Percentiles rank a stretch among this genome's conserved stretches.
phyloP scores from a whole-genome alignment of 2,888 invertebrate species.

The Dasysyrphus tricinctus region DNA sequence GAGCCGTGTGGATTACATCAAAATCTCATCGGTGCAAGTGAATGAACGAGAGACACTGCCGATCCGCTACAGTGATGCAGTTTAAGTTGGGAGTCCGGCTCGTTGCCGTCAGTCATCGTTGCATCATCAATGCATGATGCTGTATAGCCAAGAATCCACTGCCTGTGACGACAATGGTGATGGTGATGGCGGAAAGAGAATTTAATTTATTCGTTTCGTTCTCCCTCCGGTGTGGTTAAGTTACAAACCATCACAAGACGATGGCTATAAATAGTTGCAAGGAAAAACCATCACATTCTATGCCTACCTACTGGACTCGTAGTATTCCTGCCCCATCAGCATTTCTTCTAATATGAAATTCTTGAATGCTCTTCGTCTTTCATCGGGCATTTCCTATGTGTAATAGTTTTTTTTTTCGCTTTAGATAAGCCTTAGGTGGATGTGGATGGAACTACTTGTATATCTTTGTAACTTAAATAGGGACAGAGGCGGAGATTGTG shows the following conservation, averaged over 20 bases:
- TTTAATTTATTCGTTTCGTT: constrained; percentile 68
- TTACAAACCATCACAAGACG: constrained; percentile 25
- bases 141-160: background rate
- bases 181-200: constrained; percentile 46
- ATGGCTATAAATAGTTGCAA: constrained; percentile 63
- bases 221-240: constrained; percentile 41
- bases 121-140: constrained; percentile 37
- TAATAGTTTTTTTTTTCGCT: constrained; percentile 25
- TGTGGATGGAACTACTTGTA: background rate
- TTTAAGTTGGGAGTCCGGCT: constrained; percentile 24
- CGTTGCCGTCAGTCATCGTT: constrained; percentile 31
- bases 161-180: background rate
- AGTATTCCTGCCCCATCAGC: constrained; percentile 11
- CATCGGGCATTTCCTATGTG: constrained; percentile 48
- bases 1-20: constrained; percentile 49
- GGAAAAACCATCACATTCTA: constrained; percentile 29
- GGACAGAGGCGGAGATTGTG: constrained; percentile 24
- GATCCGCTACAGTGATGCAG: constrained; percentile 34
- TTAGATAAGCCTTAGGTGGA: constrained; percentile 23
- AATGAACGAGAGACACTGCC: constrained; percentile 27
- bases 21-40: constrained; percentile 48
- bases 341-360: constrained; percentile 29
- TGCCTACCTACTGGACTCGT: background rate
- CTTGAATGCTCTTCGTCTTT: constrained; percentile 38
- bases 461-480: constrained; percentile 21